phyloP scores from a whole-genome alignment of 2,797 vertebrate species.

The Cirrhinus molitorella region DNA sequence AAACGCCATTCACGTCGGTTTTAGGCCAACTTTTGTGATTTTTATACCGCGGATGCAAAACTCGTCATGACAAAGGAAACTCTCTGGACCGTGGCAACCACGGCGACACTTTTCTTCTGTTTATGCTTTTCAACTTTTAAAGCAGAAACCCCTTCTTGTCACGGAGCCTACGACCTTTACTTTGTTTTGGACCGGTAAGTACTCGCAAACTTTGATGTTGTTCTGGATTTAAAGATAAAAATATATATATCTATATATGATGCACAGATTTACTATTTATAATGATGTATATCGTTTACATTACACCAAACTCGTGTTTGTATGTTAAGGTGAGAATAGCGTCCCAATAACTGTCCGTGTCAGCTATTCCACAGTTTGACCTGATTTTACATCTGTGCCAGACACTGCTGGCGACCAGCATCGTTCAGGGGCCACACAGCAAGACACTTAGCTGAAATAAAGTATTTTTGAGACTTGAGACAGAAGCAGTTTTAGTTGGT shows the following conservation, averaged over 20 bases:
- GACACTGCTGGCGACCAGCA: not conserved
- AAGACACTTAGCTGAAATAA: not conserved
- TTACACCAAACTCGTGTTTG: not conserved
- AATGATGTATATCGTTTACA: not conserved
- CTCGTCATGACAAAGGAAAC: constrained; percentile 48
- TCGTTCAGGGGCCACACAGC: not conserved
- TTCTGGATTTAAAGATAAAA: not conserved
- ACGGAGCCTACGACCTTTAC: constrained; percentile 91
- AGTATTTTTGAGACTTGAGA: not conserved
- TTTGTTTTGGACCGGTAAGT: constrained; percentile 93
- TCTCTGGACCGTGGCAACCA: constrained; percentile 28
- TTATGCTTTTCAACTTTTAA: constrained; percentile 46
- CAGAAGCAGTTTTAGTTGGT: not conserved
- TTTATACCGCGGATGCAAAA: constrained; percentile 29
- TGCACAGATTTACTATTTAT: not conserved
- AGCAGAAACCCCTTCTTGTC: constrained; percentile 84
- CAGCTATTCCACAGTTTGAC: constrained; percentile 24
- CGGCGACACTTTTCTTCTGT: constrained; percentile 51
- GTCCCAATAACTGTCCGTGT: not conserved
- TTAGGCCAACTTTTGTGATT: constrained; percentile 20
- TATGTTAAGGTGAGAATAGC: not conserved
- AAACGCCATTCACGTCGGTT: not conserved
- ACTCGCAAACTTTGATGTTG: not conserved
- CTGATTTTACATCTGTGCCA: constrained; percentile 19
- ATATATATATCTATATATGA: not conserved